Base-by-base conservation (phyloP, 2,888 invertebrate genomes). In the Macaria notata region DNA sequence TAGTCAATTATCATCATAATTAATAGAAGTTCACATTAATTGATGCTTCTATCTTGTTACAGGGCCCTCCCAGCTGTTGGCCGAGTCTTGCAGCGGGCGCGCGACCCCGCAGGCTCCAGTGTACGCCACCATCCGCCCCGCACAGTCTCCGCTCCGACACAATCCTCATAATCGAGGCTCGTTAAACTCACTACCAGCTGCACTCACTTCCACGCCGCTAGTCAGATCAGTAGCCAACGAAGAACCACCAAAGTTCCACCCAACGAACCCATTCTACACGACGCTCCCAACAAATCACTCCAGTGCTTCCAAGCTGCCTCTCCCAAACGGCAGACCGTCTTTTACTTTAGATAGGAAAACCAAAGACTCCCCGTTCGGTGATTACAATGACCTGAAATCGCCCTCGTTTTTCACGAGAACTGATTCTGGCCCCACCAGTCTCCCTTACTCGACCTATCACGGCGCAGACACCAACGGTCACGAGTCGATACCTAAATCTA, bases 231-330 rank as follows among this genome's bases (percentile, higher is more conserved):
- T 81, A 54, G 70, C 75, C 31, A 64, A 74, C 45, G 86, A 86
- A 43, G 88, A 86, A 61, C 78, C 83, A 46, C 75, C 79, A 45
- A 82, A 76, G 73, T 85, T 90, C 69, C 90, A 91, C 68, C 91
- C 90, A 52, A 89, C 91, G 33, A 91, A 91, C 72, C 91, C 91
- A 51, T 91, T 91, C 79, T 91, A 89, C 74, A 87, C 89, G 49
- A 90, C 88, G 62, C 76, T 91, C 70, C 88, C 90, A 56, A 79
- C 84, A 53, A 88, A 84, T 75, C 79, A 84, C 69, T 78, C 84
- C 59, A 87, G 79, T 81, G 72, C 84, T 80, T 89, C 90, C 72
- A 91, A 85, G 77, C 75, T 90, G 65, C 90, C 89, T 9, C 75
- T 89, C 65, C 86, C 88, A 49, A 89, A 90, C 59, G 81, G 88